These are phyloP conservation scores for Liposcelis brunnea DNA, from an alignment of 2,888 invertebrate genomes.

Conservation along the genomic window DNA sequence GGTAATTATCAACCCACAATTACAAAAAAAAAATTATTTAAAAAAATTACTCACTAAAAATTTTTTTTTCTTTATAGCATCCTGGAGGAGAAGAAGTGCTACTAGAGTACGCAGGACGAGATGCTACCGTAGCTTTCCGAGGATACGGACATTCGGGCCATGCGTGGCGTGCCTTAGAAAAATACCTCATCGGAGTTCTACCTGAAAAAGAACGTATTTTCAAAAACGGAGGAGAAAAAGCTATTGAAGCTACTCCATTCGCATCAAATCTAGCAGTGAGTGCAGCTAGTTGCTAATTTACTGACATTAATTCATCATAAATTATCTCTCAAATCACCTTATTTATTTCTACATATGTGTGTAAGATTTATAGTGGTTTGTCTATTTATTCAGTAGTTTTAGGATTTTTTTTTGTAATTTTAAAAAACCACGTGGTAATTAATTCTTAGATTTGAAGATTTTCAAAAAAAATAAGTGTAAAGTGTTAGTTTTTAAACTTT, in stretches of 20 bases:
- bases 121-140: slow-evolving; percentile 66
- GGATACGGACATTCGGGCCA: slow-evolving; percentile 57
- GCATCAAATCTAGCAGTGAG: slow-evolving; percentile 1
- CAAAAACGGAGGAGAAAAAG: slow-evolving; percentile 12
- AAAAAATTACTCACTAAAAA: not conserved
- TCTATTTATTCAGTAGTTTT: no score
- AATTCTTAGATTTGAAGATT: no score
- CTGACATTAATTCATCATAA: no score
- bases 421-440: no score
- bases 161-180: slow-evolving; percentile 44
- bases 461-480: no score
- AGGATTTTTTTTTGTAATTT: no score
- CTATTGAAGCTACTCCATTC: not conserved
- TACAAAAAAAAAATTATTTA: not conserved
- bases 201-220: slow-evolving; percentile 57
- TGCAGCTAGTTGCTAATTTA: not conserved
- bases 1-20: slow-evolving; percentile 27
- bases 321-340: no score
- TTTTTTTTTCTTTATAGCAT: slow-evolving; percentile 35
- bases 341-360: no score
- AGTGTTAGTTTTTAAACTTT: no score
- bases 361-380: no score
- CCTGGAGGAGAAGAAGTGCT: slow-evolving; percentile 71
- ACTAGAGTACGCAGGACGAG: slow-evolving; percentile 67
- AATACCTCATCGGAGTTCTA: slow-evolving; percentile 59